Evolutionary conservation across 2,888 invertebrate species (phyloP).

Genomic region (Drosophila greeni): DNA sequence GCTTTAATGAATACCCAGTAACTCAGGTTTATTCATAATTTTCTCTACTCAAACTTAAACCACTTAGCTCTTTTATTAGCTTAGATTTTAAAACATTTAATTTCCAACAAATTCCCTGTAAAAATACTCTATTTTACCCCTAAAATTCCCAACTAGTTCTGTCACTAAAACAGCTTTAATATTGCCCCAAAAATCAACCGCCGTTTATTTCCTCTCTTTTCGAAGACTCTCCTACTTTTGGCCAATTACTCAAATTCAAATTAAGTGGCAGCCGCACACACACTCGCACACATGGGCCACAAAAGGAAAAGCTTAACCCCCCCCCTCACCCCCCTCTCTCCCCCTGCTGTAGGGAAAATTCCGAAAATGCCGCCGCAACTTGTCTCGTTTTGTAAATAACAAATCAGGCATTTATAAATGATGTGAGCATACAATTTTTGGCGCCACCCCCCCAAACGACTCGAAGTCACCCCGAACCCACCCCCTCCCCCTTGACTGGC

Average conservation of each 20-base stretch:
- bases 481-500: not conserved
- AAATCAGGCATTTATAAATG: slow-evolving; percentile 78
- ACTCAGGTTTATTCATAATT: not conserved
- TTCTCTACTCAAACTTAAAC: too few species aligned
- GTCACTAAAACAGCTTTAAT: not conserved
- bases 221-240: slow-evolving; percentile 51
- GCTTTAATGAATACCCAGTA: too few species aligned
- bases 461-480: not conserved
- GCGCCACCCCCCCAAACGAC: slow-evolving; percentile 28
- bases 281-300: slow-evolving; percentile 12
- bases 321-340: not conserved
- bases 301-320: slow-evolving; percentile 10
- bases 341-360: slow-evolving; percentile 37
- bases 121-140: rapidly evolving
- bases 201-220: slow-evolving; percentile 2
- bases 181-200: not conserved
- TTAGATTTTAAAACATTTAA: not conserved
- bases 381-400: slow-evolving; percentile 78
- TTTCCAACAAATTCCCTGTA: too few species aligned
- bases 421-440: slow-evolving; percentile 75
- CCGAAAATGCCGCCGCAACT: slow-evolving; percentile 69
- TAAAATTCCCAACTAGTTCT: not conserved
- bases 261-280: slow-evolving; percentile 58
- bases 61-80: not conserved
- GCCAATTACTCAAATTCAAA: slow-evolving; percentile 74